Conservation (phyloP, 1,140 invertebrate species). For the Pomacea maculata region DNA sequence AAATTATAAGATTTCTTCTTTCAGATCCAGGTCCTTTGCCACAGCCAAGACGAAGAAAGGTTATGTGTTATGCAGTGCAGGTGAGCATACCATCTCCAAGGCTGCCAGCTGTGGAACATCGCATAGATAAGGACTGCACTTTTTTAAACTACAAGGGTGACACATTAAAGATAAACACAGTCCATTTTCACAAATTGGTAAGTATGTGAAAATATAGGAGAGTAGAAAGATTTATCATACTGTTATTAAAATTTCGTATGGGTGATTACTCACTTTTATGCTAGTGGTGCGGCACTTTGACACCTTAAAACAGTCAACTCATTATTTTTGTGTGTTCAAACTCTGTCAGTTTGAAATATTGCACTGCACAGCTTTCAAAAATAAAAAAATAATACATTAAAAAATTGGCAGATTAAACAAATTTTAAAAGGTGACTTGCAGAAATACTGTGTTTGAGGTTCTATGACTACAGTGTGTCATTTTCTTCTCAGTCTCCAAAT, state of each 20-base stretch:
- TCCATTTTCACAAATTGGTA: slow-evolving; percentile 90
- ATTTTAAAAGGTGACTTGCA: no score
- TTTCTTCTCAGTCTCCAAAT: no score
- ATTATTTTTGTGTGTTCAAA: not conserved
- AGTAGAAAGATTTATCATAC: no score
- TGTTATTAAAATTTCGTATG: no score
- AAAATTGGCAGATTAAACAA: no score
- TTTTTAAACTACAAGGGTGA: slow-evolving; percentile 88
- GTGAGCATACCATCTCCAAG: slow-evolving; percentile 86
- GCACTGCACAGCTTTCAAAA: no score
- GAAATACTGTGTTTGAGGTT: no score
- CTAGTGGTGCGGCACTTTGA: no score
- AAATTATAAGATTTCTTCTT: slow-evolving; percentile 21
- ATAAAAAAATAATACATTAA: no score
- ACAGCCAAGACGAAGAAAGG: slow-evolving; percentile 70
- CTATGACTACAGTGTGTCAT: no score
- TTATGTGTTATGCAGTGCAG: slow-evolving; percentile 94
- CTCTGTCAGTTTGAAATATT: not conserved
- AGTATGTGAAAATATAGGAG: slow-evolving; percentile 33
- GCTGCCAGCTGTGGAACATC: slow-evolving; percentile 85
- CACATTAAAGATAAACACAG: slow-evolving; percentile 83
- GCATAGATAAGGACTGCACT: slow-evolving; percentile 80
- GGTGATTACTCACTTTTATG: no score
- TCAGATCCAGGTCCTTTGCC: slow-evolving; percentile 45
- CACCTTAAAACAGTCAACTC: no score